These are phyloP conservation scores for Parazoanthus atlanticus DNA, from an alignment of 92 coral and sea anemone species.

Conservation along the genomic window DNA sequence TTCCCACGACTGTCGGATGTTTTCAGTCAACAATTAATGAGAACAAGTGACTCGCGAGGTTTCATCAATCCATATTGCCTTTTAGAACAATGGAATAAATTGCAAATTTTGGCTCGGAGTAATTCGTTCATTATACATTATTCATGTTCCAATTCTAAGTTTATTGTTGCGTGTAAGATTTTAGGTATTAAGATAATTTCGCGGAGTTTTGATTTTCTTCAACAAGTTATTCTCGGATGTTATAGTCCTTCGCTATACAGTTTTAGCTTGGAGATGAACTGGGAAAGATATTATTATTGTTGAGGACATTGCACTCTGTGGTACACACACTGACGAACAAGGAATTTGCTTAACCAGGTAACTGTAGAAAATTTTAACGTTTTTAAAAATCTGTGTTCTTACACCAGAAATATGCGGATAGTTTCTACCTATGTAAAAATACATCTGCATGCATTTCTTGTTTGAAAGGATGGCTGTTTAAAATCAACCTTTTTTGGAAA, in stretches of 20 bases:
- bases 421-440: not conserved
- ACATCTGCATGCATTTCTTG: too few species aligned
- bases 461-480: too few species aligned
- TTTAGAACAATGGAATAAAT: slow-evolving; percentile 33
- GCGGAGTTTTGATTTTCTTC: slow-evolving; percentile 1
- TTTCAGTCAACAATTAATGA: slow-evolving; percentile 29
- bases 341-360: not conserved
- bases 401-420: too few species aligned
- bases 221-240: not conserved
- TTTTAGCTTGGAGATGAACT: not conserved
- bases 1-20: slow-evolving; percentile 42
- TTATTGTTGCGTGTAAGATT: slow-evolving; percentile 22
- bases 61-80: slow-evolving; percentile 13
- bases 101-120: slow-evolving; percentile 37
- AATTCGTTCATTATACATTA: slow-evolving; percentile 36
- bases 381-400: not conserved
- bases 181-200: slow-evolving; percentile 2
- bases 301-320: not conserved
- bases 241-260: not conserved
- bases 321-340: not conserved
- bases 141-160: slow-evolving; percentile 8
- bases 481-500: too few species aligned
- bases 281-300: not conserved
- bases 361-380: not conserved
- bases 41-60: slow-evolving; percentile 17